Evolutionary conservation across 1,140 invertebrate species (phyloP).

Genomic region (Bombus picipes): DNA sequence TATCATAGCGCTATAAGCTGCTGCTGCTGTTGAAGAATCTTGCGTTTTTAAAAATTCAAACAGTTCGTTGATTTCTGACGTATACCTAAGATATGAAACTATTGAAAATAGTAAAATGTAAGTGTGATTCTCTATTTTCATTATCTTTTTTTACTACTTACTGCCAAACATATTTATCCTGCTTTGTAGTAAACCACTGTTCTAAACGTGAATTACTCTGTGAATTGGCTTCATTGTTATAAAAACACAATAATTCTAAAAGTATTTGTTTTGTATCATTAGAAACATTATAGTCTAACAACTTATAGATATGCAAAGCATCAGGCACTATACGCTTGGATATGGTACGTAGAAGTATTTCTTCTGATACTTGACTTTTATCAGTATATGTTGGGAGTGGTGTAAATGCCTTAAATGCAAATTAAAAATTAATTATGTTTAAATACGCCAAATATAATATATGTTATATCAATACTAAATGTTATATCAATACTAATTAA

Average conservation of each 20-base stretch:
- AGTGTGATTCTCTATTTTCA: neutral
- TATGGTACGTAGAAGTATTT: constrained; percentile 86
- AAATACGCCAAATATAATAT: neutral
- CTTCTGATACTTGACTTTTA: constrained; percentile 87
- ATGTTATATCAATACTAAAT: neutral
- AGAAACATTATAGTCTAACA: constrained; percentile 85
- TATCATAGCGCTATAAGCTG: constrained; percentile 83
- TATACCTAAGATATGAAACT: constrained; percentile 54
- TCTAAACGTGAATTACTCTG: constrained; percentile 89
- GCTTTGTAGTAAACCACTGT: constrained; percentile 85
- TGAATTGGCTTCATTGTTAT: constrained; percentile 87
- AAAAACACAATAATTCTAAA: constrained; percentile 93
- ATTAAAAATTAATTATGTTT: constrained; percentile 2
- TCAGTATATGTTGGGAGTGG: constrained; percentile 88
- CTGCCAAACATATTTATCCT: constrained; percentile 87
- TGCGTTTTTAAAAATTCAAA: constrained; percentile 77
- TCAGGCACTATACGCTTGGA: constrained; percentile 86
- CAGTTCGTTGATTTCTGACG: constrained; percentile 59
- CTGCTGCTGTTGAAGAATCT: constrained; percentile 77
- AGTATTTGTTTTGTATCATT: constrained; percentile 87
- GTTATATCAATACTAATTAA: neutral
- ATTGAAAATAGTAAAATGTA: constrained; percentile 3
- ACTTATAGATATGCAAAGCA: constrained; percentile 88
- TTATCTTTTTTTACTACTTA: constrained; percentile 75
- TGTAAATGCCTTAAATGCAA: constrained; percentile 84